Base-by-base conservation (phyloP, 2,797 vertebrate species). In the Pygocentrus nattereri region DNA sequence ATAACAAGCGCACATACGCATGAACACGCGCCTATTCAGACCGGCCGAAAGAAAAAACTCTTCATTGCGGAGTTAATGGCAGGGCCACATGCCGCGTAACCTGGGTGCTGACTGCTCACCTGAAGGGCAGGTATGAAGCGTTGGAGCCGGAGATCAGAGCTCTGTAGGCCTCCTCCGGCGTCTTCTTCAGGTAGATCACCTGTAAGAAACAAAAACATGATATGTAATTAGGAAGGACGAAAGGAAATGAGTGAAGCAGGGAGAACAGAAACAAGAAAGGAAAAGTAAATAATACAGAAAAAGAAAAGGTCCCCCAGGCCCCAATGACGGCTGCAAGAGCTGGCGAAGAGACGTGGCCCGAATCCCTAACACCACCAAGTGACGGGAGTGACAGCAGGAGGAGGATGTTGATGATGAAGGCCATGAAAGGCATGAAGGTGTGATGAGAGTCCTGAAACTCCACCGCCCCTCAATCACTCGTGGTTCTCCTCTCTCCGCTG, bases 171-270 rank as follows among this genome's bases (percentile, higher is more conserved):
- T 99, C 98, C 89, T 99, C 97, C 79, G 98, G 97, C 8, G 96
- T 97, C 90, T 97, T 99, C 94, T 97, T 99, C 90, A 99, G 92
- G 89, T 97, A 98, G 89, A 98, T 96, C 72, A 99, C 96, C 98
- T 99, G 88, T 54, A 85, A 56, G 18, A 82, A 74, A 86, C 4
- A 86, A 81, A 65, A 59, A 79, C 19, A 12, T 44, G 18, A 21
- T n/a, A 49, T 19, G 19, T 21, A 31, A 12, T 0, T 23, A 4
- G 0, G 4, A 19, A 41, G 13, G 47, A 67, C 3, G 13, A 27
- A 38, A 58, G 6, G 21, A 56, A 7, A 4, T 4, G 5, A 11
- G 0, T 19, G 3, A 52, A 12, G 6, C 4, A 52, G 6, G 50
- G n/a, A 21, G n/a, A 19, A n/a, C 6, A 52, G 16, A 52, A 52